These are phyloP conservation scores for Xanthia icteritia DNA, from an alignment of 2,888 invertebrate genomes.

Conservation along the genomic window DNA sequence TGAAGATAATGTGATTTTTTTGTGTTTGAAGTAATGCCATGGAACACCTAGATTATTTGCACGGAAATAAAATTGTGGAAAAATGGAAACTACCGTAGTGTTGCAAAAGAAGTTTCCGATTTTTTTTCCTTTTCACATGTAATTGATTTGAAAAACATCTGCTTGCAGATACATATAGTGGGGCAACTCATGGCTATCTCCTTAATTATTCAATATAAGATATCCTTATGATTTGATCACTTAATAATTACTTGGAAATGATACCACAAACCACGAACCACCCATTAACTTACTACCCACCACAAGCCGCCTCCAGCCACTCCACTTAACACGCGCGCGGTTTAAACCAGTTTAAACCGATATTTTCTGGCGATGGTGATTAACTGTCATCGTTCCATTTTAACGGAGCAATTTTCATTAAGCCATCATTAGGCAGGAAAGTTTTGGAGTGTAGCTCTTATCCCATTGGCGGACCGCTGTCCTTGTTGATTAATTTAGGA, in stretches of 20 bases:
- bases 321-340: constrained; percentile 8
- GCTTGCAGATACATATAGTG: neutral
- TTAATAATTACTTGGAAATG: constrained; percentile 7
- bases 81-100: neutral
- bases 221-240: neutral
- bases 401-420: constrained; percentile 81
- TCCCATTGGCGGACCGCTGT: constrained; percentile 76
- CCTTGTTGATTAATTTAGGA: constrained; percentile 83
- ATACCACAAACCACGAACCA: constrained; percentile 3
- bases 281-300: constrained; percentile 2
- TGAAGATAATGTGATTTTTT: constrained; percentile 35
- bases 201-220: neutral
- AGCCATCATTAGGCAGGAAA: constrained; percentile 81
- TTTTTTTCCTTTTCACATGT: neutral
- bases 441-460: constrained; percentile 79
- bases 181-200: neutral
- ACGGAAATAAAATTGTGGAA: neutral
- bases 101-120: neutral
- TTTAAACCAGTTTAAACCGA: constrained; percentile 37
- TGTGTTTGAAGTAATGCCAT: constrained; percentile 9
- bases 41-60: neutral
- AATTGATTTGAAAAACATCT: neutral
- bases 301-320: constrained; percentile 13
- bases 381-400: constrained; percentile 64
- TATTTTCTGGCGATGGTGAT: constrained; percentile 59